Base-by-base conservation (phyloP, 2,113 vertebrate genomes). In the Coracopsis vasa region DNA sequence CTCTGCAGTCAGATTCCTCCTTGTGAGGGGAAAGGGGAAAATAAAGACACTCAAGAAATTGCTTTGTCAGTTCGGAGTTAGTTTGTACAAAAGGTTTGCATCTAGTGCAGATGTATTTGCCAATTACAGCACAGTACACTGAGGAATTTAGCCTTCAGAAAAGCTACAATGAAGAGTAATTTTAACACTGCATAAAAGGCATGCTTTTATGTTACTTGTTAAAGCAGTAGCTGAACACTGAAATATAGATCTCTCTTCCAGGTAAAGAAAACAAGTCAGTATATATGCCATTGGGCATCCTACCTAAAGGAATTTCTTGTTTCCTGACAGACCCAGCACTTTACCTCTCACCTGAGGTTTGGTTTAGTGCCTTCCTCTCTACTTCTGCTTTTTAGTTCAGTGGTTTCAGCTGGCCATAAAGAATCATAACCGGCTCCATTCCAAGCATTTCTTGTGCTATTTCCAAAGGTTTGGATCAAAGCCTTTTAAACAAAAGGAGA, bases 231-330 rank as follows among this genome's bases (percentile, higher is more conserved):
- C 39, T 67, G 39, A 67, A 28, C 0, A 1, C 44, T 8, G 41
- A 79, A 61, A 48, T n/a, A 41, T 0, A 53, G 21, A 28, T 14
- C 4, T 60, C 39, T 61, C 28, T 61, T 39, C 12, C 20, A 74
- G 27, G 50, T 20, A 41, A 65, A n/a, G 6, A n/a, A n/a, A 44
- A 7, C 4, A 56, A 7, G 19, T 31, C 10, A 11, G 1, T 16
- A 8, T 16, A 1, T 10, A 9, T 9, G 6, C 12, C 2, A 3
- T 2, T 61, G 16, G 23, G 13, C 54, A 71, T 64, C 19, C 16
- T 25, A 25, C 24, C 24, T 28, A 28, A 54, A 79, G 45, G 8
- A 28, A 23, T 41, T 42, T 41, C 44, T 35, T 18, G 7, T n/a
- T 92, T 78, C 23, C 12, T 35, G 27, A 42, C 28, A 71, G 28